Conservation (phyloP, 2,888 invertebrate species). For the Ashinkailepas kermadecensis region DNA sequence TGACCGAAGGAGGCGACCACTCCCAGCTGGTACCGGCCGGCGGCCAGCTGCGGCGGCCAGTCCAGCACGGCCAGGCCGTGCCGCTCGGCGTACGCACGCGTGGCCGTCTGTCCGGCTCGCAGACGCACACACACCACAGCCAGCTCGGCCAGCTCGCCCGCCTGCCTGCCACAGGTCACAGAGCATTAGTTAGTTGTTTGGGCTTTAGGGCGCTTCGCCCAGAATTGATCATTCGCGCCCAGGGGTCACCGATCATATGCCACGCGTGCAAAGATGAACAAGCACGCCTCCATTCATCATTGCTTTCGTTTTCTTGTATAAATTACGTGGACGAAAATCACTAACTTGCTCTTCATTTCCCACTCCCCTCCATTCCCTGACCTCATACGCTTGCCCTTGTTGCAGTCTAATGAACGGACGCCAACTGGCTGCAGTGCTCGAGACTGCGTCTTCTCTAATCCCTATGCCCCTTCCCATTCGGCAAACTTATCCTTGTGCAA, state of each 20-base stretch:
- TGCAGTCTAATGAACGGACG: too few species aligned
- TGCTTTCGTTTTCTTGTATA: too few species aligned
- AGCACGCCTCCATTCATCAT: not conserved
- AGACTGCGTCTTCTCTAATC: too few species aligned
- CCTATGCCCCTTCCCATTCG: too few species aligned
- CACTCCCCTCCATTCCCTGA: too few species aligned
- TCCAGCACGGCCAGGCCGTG: not conserved
- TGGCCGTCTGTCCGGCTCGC: not conserved
- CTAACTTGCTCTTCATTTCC: too few species aligned
- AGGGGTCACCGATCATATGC: not conserved
- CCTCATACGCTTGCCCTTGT: too few species aligned
- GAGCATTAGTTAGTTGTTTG: not conserved
- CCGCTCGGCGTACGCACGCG: not conserved
- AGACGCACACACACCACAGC: not conserved
- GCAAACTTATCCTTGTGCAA: too few species aligned
- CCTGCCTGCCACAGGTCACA: not conserved
- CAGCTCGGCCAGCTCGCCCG: not conserved
- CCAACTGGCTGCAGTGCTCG: too few species aligned
- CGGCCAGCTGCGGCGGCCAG: not conserved
- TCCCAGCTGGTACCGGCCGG: slow-evolving; percentile 65
- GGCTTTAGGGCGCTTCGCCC: not conserved
- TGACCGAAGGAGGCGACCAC: slow-evolving; percentile 90
- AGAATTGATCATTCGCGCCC: not conserved
- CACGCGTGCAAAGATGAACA: not conserved
- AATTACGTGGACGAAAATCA: too few species aligned